A percentile compares a stretch with the other conserved stretches of the same genome.
phyloP scores from a whole-genome alignment of 2,888 invertebrate genomes.

The Oxycera nigricornis region DNA sequence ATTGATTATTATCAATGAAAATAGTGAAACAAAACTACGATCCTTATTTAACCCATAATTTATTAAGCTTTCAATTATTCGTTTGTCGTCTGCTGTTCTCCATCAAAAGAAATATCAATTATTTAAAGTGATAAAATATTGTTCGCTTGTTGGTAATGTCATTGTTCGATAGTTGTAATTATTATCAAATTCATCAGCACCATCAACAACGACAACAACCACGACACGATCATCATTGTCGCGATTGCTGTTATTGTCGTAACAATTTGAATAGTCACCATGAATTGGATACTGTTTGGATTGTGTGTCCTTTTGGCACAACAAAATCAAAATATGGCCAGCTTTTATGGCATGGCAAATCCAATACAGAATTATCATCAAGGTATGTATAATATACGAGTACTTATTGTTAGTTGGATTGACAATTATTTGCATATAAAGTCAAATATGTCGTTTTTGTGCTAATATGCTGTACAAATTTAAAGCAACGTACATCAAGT shows the following conservation, averaged over 20 bases:
- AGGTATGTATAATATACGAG: constrained; percentile 54
- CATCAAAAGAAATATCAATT: neutral
- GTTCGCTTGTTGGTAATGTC: constrained; percentile 35
- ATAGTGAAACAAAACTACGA: too few relatives aligned
- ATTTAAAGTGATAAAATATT: neutral
- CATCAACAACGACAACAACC: neutral
- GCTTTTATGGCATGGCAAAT: constrained; percentile 55
- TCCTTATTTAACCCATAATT: too few relatives aligned
- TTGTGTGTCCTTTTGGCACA: constrained; percentile 59
- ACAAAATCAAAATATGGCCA: constrained; percentile 55
- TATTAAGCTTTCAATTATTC: too few relatives aligned
- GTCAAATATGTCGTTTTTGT: too few relatives aligned
- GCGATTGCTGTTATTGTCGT: neutral
- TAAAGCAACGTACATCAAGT: too few relatives aligned
- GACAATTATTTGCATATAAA: too few relatives aligned
- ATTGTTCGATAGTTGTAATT: constrained; percentile 15
- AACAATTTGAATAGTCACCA: constrained; percentile 46
- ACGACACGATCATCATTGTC: constrained; percentile 17
- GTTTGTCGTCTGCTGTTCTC: too few relatives aligned
- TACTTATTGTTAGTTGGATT: neutral
- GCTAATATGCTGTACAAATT: too few relatives aligned
- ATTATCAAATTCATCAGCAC: too few relatives aligned
- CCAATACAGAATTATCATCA: constrained; percentile 57
- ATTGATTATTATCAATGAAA: too few relatives aligned
- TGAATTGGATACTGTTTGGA: constrained; percentile 61